Percentiles rank a stretch among this genome's conserved stretches.
Conservation (phyloP, 2,888 invertebrate genomes). For the Sarcophaga rosellei region DNA sequence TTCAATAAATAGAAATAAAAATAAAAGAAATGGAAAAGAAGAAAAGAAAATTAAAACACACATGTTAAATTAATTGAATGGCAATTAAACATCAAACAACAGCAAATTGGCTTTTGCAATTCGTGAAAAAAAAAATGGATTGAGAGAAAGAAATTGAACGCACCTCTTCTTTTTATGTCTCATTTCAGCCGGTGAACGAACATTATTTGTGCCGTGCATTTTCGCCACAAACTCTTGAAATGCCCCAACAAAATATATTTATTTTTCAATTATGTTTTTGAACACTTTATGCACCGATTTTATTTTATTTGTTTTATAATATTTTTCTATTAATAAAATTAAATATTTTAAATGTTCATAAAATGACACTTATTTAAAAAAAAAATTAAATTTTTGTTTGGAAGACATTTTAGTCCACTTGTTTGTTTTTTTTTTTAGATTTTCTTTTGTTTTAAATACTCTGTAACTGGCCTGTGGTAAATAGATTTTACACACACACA, state of each 20-base stretch:
- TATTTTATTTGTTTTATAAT: background rate
- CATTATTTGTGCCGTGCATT: constrained; percentile 75
- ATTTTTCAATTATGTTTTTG: background rate
- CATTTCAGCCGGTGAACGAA: constrained; percentile 79
- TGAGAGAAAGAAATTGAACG: constrained; percentile 33
- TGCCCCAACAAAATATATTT: too few species aligned
- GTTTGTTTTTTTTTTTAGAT: background rate
- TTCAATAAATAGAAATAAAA: background rate
- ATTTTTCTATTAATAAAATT: background rate
- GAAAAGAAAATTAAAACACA: constrained; percentile 6
- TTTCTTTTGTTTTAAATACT: too few species aligned
- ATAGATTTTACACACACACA: too few species aligned
- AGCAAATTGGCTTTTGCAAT: background rate
- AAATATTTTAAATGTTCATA: too few species aligned
- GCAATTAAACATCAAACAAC: background rate
- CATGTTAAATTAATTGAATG: background rate
- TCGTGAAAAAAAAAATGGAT: background rate
- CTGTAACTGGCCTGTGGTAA: background rate
- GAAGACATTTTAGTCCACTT: background rate
- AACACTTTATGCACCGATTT: background rate
- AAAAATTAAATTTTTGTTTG: background rate
- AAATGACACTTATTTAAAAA: too few species aligned
- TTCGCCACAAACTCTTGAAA: background rate
- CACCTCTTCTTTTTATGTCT: constrained; percentile 80
- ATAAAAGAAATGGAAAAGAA: constrained; percentile 2